Evolutionary conservation across 2,113 vertebrate species (phyloP).

Genomic region (Pao palembangensis): DNA sequence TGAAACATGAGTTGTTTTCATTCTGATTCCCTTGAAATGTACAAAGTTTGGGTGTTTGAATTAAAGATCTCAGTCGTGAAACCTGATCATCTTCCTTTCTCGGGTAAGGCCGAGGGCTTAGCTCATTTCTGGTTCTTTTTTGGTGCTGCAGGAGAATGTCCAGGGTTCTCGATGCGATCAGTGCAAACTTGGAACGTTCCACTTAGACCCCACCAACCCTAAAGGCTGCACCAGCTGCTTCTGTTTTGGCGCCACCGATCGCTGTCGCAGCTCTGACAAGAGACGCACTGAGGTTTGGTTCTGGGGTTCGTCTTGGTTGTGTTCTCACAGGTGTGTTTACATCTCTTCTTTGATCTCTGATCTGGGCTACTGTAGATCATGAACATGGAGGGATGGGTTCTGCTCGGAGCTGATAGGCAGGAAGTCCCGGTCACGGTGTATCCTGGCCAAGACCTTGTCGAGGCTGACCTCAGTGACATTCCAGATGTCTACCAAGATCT

Average conservation of each 20-base stretch:
- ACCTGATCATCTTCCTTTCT: neutral
- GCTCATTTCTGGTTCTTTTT: neutral
- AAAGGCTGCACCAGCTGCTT: constrained; percentile 98
- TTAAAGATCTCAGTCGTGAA: too few relatives aligned
- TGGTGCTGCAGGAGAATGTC: constrained; percentile 84
- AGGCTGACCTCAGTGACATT: constrained; percentile 79
- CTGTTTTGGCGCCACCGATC: constrained; percentile 93
- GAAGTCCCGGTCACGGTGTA: constrained; percentile 73
- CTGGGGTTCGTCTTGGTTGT: neutral
- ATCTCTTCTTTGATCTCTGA: neutral
- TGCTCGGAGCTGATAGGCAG: constrained; percentile 84
- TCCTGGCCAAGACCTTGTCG: constrained; percentile 72
- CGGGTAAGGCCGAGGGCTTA: too few relatives aligned
- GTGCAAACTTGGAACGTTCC: constrained; percentile 90
- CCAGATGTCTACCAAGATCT: constrained; percentile 87
- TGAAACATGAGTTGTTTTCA: too few relatives aligned
- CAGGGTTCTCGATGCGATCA: constrained; percentile 86
- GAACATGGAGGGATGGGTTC: constrained; percentile 86
- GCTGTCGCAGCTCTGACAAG: constrained; percentile 82
- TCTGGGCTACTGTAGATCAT: constrained; percentile 70
- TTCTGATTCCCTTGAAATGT: too few relatives aligned
- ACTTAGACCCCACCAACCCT: constrained; percentile 86
- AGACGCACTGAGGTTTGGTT: constrained; percentile 77
- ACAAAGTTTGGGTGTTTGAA: too few relatives aligned
- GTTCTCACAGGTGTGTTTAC: too few relatives aligned